Conservation (phyloP, 2,113 vertebrate species). For the Callipepla squamata region DNA sequence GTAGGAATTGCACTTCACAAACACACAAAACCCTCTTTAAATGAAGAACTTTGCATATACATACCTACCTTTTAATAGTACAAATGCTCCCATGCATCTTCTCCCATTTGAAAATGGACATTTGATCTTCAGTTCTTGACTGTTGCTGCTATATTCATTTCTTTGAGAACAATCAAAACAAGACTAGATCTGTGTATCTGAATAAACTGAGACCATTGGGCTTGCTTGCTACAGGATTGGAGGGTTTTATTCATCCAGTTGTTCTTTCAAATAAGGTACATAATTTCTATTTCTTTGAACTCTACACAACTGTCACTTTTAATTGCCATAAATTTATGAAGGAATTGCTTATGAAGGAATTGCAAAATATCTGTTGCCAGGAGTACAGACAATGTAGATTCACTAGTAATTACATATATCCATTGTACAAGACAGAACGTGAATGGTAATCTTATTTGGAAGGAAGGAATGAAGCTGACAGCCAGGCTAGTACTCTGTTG, state of each 20-base stretch:
- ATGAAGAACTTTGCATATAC: not conserved
- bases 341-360: not conserved
- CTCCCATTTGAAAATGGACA: not conserved
- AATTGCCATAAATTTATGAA: conserved; percentile 19
- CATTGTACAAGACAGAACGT: not conserved
- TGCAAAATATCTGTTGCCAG: not conserved
- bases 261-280: not conserved
- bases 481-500: not conserved
- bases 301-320: not conserved
- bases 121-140: not conserved
- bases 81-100: not conserved
- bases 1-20: not conserved
- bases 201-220: not conserved
- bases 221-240: not conserved
- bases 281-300: conserved; percentile 18
- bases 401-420: conserved; percentile 20
- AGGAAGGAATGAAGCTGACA: conserved; percentile 32
- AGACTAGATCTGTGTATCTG: not conserved
- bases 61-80: not conserved
- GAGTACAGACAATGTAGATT: not conserved
- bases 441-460: conserved; percentile 4
- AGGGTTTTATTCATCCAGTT: not conserved
- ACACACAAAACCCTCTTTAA: not conserved
- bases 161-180: not conserved
- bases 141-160: not conserved